These are phyloP conservation scores for Haliaeetus leucogaster DNA, from an alignment of 2,113 vertebrate species.

Conservation along the genomic window DNA sequence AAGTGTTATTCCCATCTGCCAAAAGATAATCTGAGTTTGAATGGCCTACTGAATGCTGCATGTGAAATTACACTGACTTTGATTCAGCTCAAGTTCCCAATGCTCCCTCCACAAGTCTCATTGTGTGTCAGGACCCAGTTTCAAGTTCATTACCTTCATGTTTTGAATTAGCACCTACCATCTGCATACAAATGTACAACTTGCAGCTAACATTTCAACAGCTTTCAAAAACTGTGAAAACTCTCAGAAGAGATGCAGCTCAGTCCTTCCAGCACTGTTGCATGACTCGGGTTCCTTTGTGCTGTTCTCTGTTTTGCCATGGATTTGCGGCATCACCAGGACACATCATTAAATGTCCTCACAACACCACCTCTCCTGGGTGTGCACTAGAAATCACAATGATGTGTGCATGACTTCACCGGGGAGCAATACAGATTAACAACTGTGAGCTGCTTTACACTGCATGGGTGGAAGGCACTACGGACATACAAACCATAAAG, in stretches of 20 bases:
- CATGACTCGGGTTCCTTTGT: neutral
- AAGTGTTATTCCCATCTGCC: neutral
- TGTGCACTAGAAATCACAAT: neutral
- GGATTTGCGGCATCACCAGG: neutral
- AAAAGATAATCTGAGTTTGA: neutral
- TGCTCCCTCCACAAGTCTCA: neutral
- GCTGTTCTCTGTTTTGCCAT: neutral
- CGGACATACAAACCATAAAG: fast-evolving
- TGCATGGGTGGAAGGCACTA: neutral
- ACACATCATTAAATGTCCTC: neutral
- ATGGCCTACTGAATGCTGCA: neutral
- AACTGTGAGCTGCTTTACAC: neutral
- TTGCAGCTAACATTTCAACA: neutral
- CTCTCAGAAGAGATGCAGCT: neutral
- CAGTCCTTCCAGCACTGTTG: neutral
- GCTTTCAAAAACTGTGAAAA: neutral
- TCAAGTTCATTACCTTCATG: neutral
- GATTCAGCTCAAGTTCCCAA: neutral
- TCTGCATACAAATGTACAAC: neutral
- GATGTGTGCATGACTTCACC: neutral
- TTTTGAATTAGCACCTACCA: neutral
- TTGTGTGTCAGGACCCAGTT: neutral
- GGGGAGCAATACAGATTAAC: neutral
- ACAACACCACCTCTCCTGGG: neutral
- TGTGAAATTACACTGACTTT: neutral